Conservation (phyloP, 2,113 vertebrate species). For the Gobio gobio region DNA sequence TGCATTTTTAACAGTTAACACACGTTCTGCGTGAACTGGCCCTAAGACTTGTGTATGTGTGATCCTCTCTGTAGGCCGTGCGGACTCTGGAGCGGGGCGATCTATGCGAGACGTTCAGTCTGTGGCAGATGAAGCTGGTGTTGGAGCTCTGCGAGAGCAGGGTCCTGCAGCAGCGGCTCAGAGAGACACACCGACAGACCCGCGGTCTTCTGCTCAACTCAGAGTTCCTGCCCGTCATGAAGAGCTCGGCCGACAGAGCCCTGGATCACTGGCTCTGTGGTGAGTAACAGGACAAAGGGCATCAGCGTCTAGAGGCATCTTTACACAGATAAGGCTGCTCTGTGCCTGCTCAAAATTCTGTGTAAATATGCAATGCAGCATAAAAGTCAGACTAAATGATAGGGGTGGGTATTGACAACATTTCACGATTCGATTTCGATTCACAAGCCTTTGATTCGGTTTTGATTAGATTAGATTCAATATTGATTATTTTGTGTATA, state of each 20-base stretch:
- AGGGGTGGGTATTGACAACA: too few relatives aligned
- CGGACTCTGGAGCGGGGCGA: slow-evolving; percentile 78
- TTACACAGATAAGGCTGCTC: too few relatives aligned
- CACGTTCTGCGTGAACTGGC: too few relatives aligned
- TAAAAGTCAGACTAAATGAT: too few relatives aligned
- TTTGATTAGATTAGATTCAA: too few relatives aligned
- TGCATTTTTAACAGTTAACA: too few relatives aligned
- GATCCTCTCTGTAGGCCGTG: slow-evolving; percentile 62
- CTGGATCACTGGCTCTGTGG: slow-evolving; percentile 92
- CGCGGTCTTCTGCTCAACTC: slow-evolving; percentile 87
- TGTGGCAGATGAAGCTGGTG: slow-evolving; percentile 95
- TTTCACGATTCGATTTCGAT: too few relatives aligned
- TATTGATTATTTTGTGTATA: too few relatives aligned
- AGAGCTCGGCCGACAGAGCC: slow-evolving; percentile 85
- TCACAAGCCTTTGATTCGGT: too few relatives aligned
- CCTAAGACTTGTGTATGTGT: not conserved
- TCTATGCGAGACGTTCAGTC: slow-evolving; percentile 85
- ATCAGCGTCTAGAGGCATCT: not conserved
- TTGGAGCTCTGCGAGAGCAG: slow-evolving; percentile 89
- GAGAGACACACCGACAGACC: slow-evolving; percentile 64
- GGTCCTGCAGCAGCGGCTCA: slow-evolving; percentile 79
- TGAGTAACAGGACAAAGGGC: slow-evolving; percentile 56
- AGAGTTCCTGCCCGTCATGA: slow-evolving; percentile 92
- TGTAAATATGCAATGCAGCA: too few relatives aligned
- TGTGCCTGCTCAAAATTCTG: too few relatives aligned